A percentile compares a stretch with the other conserved stretches of the same genome.
Conservation (phyloP, 37 sponge, comb jelly and placozoan species). For the Amphimedon queenslandica region DNA sequence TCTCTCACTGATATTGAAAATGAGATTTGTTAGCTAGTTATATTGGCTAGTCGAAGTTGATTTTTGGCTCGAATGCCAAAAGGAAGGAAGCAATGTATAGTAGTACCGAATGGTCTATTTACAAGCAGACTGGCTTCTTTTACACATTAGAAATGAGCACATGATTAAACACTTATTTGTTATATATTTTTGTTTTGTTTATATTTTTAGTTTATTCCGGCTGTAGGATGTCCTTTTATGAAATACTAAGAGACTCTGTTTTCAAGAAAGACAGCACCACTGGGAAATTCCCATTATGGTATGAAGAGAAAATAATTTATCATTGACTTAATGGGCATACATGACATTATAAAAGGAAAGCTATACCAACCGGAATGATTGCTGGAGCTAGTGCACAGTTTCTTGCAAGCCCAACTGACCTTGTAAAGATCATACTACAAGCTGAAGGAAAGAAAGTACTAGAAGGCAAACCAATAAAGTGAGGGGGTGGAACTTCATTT, state of each 20-base stretch:
- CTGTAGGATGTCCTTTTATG: slow-evolving; percentile 74
- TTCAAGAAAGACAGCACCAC: slow-evolving; percentile 41
- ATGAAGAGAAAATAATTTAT: too few species aligned
- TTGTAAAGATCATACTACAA: slow-evolving; percentile 79
- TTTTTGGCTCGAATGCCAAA: too few species aligned
- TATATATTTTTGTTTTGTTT: too few species aligned
- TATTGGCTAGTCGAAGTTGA: too few species aligned
- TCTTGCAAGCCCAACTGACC: slow-evolving; percentile 84
- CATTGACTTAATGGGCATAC: too few species aligned
- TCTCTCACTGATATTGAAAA: too few species aligned
- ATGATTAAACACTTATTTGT: too few species aligned
- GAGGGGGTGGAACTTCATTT: not conserved
- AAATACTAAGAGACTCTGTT: slow-evolving; percentile 62
- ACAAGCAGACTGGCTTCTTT: too few species aligned
- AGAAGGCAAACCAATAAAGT: slow-evolving; percentile 60
- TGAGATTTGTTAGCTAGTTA: too few species aligned
- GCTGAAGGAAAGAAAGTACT: slow-evolving; percentile 76
- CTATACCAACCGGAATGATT: slow-evolving; percentile 68
- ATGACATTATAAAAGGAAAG: slow-evolving; percentile 45
- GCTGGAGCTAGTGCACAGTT: slow-evolving; percentile 78
- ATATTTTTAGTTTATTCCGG: slow-evolving; percentile 56
- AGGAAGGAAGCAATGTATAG: too few species aligned
- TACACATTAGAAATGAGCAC: too few species aligned
- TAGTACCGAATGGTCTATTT: too few species aligned
- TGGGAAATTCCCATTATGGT: slow-evolving; percentile 69